Evolutionary conservation across 2,888 invertebrate genomes (phyloP), one percentile per base, ranked within the genome.

Genomic region (Brenthis ino): DNA sequence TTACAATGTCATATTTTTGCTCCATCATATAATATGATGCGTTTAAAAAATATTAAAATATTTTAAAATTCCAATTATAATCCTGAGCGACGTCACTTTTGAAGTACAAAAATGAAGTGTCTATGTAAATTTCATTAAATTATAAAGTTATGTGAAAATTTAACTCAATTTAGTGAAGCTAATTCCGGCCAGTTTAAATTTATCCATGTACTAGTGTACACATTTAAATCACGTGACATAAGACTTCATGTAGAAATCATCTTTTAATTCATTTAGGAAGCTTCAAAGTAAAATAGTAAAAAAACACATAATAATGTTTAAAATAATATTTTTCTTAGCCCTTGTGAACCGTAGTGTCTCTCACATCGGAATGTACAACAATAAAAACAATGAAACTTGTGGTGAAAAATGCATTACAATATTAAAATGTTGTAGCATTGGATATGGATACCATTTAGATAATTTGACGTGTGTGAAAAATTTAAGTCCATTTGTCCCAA

Each of bases 391-490:
- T 28, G 28, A 50, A 50, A 5, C 0, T n/a, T 48, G 14, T 60
- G 48, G 4, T n/a, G 8, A n/a, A 11, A 48, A 28, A n/a, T 4
- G 14, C 28, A 60, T 56, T 14, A 56, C 13, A 6, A 5, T 60
- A 48, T 28, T 60, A 8, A 60, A 60, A 14, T 60, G 58, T 28
- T 60, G 58, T 60, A n/a, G 48, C 8, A 24, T 28, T 2, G 58
- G 58, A 60, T 60, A 28, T 1, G 33, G 47, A 28, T 60, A 48
- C 50, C 48, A 13, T 28, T 60, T 60, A 11, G 48, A 28, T 48
- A 48, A 60, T 20, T 48, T 60, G 8, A 60, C 2, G 28, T 60
- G 58, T 28, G 48, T 60, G 11, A n/a, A 48, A 60, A 48, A 60
- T n/a, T 24, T 5, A 48, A 60, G n/a, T 60, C 58, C 58, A 4